phyloP scores from a whole-genome alignment of 2,113 vertebrate genomes.

The Apteryx mantelli region DNA sequence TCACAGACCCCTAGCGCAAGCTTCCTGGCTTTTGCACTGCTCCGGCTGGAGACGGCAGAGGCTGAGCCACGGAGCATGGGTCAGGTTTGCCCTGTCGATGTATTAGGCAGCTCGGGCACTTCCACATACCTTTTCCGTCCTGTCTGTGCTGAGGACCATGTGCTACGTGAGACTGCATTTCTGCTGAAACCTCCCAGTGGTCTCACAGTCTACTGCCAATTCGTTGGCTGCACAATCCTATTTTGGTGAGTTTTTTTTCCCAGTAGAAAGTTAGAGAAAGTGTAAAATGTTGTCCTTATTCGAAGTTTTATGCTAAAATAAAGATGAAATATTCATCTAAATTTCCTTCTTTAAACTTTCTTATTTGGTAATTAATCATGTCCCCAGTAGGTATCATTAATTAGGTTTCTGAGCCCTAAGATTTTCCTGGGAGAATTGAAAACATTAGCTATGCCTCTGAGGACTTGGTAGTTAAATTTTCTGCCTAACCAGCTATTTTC shows the following conservation, averaged over 20 bases:
- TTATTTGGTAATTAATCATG: conserved; percentile 56
- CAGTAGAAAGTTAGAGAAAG: background rate
- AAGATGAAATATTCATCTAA: conserved; percentile 57
- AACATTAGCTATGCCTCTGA: conserved; percentile 15
- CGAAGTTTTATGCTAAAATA: conserved; percentile 38
- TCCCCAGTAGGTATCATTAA: conserved; percentile 53
- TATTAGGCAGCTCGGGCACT: background rate
- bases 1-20: background rate
- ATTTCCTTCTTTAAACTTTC: conserved; percentile 37
- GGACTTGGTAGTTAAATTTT: background rate
- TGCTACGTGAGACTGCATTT: background rate
- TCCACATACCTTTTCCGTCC: background rate
- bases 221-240: background rate
- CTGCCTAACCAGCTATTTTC: conserved; percentile 5
- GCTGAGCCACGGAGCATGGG: background rate
- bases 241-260: background rate
- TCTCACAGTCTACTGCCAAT: no score
- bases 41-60: background rate
- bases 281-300: conserved; percentile 5
- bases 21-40: background rate
- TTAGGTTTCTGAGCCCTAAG: conserved; percentile 42
- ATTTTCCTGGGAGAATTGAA: conserved; percentile 16
- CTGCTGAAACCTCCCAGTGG: background rate
- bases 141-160: background rate
- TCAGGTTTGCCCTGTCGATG: background rate